Percentiles rank a stretch among this genome's conserved stretches.
Conservation (phyloP, 2,797 vertebrate species). For the Darevskia nairensis region DNA sequence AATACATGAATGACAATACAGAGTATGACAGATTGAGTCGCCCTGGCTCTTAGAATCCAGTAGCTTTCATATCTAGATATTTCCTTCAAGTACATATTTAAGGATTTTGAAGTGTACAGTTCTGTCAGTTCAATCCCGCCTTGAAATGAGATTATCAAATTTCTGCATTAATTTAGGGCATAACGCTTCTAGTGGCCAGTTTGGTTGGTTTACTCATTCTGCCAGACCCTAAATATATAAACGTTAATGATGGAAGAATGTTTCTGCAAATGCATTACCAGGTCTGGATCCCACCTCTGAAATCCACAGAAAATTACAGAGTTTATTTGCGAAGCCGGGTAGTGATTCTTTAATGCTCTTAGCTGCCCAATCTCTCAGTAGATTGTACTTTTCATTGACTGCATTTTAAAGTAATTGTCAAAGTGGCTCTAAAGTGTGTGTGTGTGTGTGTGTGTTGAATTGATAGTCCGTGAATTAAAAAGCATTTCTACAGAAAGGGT, state of each 20-base stretch:
- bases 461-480: constrained; percentile 55
- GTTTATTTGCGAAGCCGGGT: constrained; percentile 40
- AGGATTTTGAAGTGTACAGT: background rate
- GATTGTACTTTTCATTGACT: background rate
- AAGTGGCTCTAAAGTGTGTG: constrained; percentile 14
- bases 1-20: constrained; percentile 64
- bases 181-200: constrained; percentile 37
- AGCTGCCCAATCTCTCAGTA: constrained; percentile 12
- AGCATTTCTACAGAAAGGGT: background rate
- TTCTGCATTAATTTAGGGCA: background rate
- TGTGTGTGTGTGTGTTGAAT: constrained; percentile 39
- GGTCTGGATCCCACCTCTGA: background rate
- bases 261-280: constrained; percentile 23
- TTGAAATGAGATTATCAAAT: constrained; percentile 37
- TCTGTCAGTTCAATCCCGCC: constrained; percentile 30
- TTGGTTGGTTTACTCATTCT: background rate
- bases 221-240: background rate
- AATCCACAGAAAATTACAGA: background rate
- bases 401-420: constrained; percentile 41
- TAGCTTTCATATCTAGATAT: constrained; percentile 41
- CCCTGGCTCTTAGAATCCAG: constrained; percentile 22
- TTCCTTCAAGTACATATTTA: constrained; percentile 27
- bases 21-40: constrained; percentile 54
- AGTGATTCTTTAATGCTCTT: background rate
- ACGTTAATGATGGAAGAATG: background rate